Percentiles rank a stretch among this genome's conserved stretches.
phyloP scores from a whole-genome alignment of 2,113 vertebrate species.

The Paramisgurnus dabryanus region DNA sequence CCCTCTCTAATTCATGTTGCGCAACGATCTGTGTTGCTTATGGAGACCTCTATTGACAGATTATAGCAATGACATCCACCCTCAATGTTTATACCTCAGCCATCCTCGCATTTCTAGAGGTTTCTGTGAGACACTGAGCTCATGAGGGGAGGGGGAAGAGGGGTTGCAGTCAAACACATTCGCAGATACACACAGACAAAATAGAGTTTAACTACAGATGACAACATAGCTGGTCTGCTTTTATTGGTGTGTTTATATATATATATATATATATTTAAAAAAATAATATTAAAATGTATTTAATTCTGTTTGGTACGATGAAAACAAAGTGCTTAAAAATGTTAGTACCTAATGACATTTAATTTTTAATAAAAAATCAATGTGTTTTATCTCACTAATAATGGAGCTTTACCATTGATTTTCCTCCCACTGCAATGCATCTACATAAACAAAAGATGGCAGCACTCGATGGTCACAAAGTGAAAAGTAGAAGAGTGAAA shows the following conservation, averaged over 20 bases:
- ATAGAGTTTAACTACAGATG: too few species aligned
- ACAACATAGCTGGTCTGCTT: background rate
- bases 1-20: background rate
- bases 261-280: too few species aligned
- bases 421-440: conserved; percentile 10
- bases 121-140: conserved; percentile 38
- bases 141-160: conserved; percentile 20
- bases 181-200: background rate
- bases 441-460: conserved; percentile 39
- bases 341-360: too few species aligned
- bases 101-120: conserved; percentile 42
- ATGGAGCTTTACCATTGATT: conserved; percentile 8
- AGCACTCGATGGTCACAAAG: conserved; percentile 5
- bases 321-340: too few species aligned
- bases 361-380: too few species aligned
- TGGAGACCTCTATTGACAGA: conserved; percentile 48
- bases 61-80: background rate
- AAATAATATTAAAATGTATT: too few species aligned
- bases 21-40: background rate
- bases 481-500: background rate
- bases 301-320: too few species aligned
- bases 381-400: background rate
- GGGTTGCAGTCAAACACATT: background rate
- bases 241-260: too few species aligned
- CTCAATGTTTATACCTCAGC: background rate